These are phyloP conservation scores for Tenthredo amoena DNA, from an alignment of 2,888 invertebrate genomes.

Conservation along the genomic window DNA sequence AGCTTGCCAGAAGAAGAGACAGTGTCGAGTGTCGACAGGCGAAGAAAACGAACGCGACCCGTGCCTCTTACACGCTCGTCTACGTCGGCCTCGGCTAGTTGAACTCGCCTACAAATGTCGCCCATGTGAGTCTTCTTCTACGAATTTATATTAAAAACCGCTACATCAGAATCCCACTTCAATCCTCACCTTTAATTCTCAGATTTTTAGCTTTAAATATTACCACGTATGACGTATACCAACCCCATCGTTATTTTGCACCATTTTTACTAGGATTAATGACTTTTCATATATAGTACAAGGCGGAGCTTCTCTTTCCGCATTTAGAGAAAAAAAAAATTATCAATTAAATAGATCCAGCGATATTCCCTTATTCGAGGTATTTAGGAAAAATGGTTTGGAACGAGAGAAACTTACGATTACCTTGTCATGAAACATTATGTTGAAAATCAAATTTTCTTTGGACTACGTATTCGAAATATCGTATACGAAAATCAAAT, in stretches of 20 bases:
- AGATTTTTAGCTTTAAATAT: neutral
- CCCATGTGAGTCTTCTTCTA: constrained; percentile 89
- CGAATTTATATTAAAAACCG: neutral
- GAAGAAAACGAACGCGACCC: constrained; percentile 86
- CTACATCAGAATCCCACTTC: neutral
- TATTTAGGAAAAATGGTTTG: neutral
- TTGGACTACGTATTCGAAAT: too few species aligned
- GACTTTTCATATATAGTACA: neutral
- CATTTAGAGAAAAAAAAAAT: neutral
- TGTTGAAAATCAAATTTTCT: neutral
- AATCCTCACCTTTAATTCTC: neutral
- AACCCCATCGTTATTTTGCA: neutral
- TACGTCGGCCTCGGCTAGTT: constrained; percentile 85
- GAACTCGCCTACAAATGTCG: constrained; percentile 96
- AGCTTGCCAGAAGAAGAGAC: constrained; percentile 92
- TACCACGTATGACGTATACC: neutral
- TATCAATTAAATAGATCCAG: neutral
- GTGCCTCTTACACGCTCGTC: constrained; percentile 87
- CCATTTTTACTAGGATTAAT: neutral
- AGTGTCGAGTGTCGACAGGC: constrained; percentile 92
- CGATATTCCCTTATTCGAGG: neutral
- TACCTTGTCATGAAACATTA: neutral
- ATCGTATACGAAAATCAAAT: too few species aligned
- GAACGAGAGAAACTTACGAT: neutral
- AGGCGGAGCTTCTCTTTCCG: neutral